Evolutionary conservation across 1,140 invertebrate genomes (phyloP).

Genomic region (Rhizoglyphus robini): DNA sequence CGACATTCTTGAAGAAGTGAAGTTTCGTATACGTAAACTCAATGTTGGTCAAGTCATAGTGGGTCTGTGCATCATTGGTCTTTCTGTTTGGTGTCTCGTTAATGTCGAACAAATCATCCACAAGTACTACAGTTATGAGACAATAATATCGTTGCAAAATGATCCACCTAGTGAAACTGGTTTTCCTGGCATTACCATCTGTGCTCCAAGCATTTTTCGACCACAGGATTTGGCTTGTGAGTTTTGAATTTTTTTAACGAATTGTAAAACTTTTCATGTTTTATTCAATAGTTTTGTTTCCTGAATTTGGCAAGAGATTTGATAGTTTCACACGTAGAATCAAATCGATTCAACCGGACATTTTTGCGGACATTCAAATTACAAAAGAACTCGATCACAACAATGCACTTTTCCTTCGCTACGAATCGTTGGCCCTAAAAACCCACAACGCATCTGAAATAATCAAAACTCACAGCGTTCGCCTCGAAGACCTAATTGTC

Average conservation of each 20-base stretch:
- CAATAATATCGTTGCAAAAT: neutral
- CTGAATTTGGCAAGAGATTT: too few relatives aligned
- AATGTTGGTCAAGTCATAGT: neutral
- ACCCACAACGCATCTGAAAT: neutral
- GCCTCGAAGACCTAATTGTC: neutral
- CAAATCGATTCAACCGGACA: neutral
- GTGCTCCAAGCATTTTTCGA: neutral
- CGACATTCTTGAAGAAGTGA: neutral
- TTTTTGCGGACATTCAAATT: neutral
- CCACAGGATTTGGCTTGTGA: neutral
- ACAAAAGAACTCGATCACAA: neutral
- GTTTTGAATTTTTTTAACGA: too few relatives aligned
- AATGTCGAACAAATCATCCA: neutral
- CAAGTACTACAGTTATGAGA: neutral
- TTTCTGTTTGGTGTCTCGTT: neutral
- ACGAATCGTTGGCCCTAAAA: neutral
- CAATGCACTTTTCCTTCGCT: neutral
- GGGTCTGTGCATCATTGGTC: neutral
- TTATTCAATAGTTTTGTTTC: too few relatives aligned
- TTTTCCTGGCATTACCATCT: conserved; percentile 9
- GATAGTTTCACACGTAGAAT: neutral
- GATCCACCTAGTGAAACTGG: neutral
- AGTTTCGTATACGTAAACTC: neutral
- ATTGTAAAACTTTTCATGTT: too few relatives aligned
- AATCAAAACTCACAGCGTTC: neutral